These are phyloP conservation scores for Montipora cactus DNA, from an alignment of 64 coral and sea anemone genomes.

Conservation along the genomic window DNA sequence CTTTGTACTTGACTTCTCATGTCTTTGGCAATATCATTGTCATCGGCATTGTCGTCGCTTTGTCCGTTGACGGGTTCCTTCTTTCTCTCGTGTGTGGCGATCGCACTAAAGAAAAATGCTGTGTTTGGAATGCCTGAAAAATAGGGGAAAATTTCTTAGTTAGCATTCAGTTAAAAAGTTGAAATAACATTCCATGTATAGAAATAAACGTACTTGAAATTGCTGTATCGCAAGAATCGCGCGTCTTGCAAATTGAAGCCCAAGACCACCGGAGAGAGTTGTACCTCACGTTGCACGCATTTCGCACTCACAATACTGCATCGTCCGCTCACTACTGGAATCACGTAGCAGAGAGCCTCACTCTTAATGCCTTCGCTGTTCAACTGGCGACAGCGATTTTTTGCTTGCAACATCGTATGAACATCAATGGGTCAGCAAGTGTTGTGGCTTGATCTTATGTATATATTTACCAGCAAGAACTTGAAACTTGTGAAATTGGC, in stretches of 20 bases:
- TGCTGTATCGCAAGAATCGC: not conserved
- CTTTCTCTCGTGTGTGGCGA: not conserved
- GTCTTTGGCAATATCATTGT: not conserved
- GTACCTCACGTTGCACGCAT: slow-evolving; percentile 9
- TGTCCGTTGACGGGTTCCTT: not conserved
- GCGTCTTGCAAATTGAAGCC: not conserved
- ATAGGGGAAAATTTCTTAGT: not conserved
- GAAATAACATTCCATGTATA: not conserved
- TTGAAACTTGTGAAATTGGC: too few relatives aligned
- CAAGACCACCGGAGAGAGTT: not conserved
- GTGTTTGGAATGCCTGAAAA: slow-evolving; percentile 1
- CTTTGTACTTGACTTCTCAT: not conserved
- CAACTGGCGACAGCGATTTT: slow-evolving; percentile 2
- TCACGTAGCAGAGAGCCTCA: not conserved
- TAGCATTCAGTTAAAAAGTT: not conserved
- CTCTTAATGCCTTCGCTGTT: not conserved
- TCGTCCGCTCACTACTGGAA: not conserved
- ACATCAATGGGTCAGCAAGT: not conserved
- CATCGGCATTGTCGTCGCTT: not conserved
- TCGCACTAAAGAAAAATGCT: slow-evolving; percentile 34
- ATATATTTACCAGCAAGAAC: too few relatives aligned
- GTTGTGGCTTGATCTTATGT: not conserved
- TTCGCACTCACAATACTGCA: slow-evolving; percentile 15
- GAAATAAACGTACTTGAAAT: slow-evolving; percentile 26
- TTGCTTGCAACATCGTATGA: not conserved